phyloP scores from a whole-genome alignment of 1,140 invertebrate genomes.

The Drusus annulatus region DNA sequence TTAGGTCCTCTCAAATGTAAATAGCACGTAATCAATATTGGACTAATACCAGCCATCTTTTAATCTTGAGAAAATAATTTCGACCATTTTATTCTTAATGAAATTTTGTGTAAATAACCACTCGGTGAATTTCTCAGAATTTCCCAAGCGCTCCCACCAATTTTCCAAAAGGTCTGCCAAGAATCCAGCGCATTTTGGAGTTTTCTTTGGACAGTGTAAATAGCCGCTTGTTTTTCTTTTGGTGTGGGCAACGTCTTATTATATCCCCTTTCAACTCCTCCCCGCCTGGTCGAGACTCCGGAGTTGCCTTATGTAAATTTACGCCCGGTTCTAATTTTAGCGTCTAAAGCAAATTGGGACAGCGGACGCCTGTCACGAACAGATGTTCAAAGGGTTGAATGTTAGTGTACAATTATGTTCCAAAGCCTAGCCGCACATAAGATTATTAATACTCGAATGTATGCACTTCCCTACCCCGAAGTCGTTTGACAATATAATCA shows the following conservation, averaged over 20 bases:
- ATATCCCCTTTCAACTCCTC: not conserved
- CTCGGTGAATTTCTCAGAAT: not conserved
- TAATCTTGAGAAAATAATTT: no score
- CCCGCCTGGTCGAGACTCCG: not conserved
- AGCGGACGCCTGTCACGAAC: constrained; percentile 30
- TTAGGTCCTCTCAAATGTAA: no score
- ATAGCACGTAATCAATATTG: no score
- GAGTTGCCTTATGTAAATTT: constrained; percentile 30
- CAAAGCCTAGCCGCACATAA: not conserved
- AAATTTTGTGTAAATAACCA: no score
- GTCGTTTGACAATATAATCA: not conserved
- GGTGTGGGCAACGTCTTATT: not conserved
- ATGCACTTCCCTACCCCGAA: not conserved
- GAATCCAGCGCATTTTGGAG: not conserved
- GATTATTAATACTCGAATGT: not conserved
- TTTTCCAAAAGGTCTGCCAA: not conserved
- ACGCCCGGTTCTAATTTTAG: constrained; percentile 14
- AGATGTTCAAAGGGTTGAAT: constrained; percentile 30
- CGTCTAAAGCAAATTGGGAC: constrained; percentile 30
- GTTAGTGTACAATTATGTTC: constrained; percentile 17
- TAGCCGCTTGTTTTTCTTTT: constrained; percentile 4
- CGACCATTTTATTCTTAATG: no score
- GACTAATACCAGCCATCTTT: no score
- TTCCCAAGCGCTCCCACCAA: not conserved
- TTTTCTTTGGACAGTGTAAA: constrained; percentile 9